Evolutionary conservation across 2,888 invertebrate species (phyloP).

Genomic region (Campoplex nolae): DNA sequence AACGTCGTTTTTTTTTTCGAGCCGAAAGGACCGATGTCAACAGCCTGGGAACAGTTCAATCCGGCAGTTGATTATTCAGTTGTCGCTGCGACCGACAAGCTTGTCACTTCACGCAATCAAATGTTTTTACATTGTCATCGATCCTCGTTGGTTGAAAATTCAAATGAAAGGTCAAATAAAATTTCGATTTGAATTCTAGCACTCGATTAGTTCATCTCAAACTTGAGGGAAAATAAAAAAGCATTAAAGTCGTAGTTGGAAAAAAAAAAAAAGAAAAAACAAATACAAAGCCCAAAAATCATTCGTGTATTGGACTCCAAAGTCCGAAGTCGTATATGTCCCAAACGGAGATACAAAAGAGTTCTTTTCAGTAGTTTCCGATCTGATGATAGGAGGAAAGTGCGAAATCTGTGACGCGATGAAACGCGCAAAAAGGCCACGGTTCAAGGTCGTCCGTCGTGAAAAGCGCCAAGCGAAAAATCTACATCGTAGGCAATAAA

Average conservation of each 20-base stretch:
- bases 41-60: neutral
- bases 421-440: constrained; percentile 41
- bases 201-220: neutral
- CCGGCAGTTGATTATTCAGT: neutral
- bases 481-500: constrained; percentile 20
- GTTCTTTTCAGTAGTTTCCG: constrained; percentile 3
- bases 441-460: constrained; percentile 54
- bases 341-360: neutral
- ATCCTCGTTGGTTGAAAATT: neutral
- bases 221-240: neutral
- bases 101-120: neutral
- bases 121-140: neutral
- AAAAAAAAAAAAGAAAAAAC: neutral
- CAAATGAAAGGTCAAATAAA: neutral
- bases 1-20: neutral
- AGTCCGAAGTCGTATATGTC: neutral
- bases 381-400: constrained; percentile 4
- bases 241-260: neutral
- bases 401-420: constrained; percentile 7
- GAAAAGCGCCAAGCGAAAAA: neutral
- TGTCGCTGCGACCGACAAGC: neutral
- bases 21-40: neutral
- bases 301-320: too few species aligned
- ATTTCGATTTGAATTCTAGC: neutral
- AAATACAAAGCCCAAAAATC: neutral